Evolutionary conservation across 2,797 vertebrate species (phyloP).

Genomic region (Babyrousa celebensis): DNA sequence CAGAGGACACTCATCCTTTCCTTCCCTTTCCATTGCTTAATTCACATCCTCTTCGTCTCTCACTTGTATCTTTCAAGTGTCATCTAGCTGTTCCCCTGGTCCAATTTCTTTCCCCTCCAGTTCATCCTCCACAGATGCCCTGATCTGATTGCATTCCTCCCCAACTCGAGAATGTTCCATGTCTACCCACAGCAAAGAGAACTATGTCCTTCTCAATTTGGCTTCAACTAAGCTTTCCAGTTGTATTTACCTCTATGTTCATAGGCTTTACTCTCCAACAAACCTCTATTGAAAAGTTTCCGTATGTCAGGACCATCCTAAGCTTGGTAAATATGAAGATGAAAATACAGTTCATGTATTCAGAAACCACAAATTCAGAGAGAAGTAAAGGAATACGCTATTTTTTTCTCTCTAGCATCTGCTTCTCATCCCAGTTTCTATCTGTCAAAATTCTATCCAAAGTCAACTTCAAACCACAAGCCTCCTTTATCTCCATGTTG

Average conservation of each 20-base stretch:
- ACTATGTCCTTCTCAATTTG: background rate
- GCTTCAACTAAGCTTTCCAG: background rate
- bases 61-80: background rate
- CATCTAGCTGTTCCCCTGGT: background rate
- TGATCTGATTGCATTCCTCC: background rate
- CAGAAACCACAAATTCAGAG: background rate
- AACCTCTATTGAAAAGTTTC: background rate
- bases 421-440: background rate
- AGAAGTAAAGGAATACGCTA: background rate
- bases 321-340: background rate
- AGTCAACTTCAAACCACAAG: background rate
- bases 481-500: background rate
- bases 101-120: background rate
- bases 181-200: background rate
- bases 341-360: background rate
- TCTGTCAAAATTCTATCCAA: constrained; percentile 36
- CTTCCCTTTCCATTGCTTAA: background rate
- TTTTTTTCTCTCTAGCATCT: background rate
- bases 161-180: background rate
- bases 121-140: background rate
- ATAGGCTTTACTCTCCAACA: constrained; percentile 22
- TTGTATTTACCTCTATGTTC: constrained; percentile 44
- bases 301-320: background rate
- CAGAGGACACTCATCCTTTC: background rate
- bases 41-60: background rate